Percentiles rank a stretch among this genome's conserved stretches.
Evolutionary conservation across 2,113 vertebrate genomes (phyloP).

Genomic region (cattle (Bos taurus)): DNA sequence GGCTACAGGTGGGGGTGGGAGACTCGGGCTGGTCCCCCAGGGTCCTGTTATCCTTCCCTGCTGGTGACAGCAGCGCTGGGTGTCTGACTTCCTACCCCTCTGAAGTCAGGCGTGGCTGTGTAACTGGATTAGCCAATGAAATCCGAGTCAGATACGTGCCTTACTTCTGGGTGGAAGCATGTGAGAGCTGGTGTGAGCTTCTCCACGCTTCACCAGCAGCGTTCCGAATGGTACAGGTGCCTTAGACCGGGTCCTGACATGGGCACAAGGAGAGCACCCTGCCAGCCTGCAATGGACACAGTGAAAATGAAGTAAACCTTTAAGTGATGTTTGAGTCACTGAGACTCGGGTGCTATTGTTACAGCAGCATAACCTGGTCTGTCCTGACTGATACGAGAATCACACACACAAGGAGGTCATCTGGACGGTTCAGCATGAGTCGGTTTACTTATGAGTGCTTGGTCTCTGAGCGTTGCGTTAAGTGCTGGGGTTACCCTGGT

Average conservation of each 20-base stretch:
- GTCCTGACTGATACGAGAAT: not conserved
- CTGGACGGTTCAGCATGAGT: not conserved
- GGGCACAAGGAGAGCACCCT: not conserved
- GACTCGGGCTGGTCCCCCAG: not conserved
- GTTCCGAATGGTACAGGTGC: not conserved
- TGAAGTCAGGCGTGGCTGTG: not conserved
- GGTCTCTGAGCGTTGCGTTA: not conserved
- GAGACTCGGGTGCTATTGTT: not conserved
- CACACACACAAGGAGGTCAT: not conserved
- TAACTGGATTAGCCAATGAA: not conserved
- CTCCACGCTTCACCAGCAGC: not conserved
- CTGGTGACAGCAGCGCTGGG: fast-evolving
- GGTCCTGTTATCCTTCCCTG: not conserved
- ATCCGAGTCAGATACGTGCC: not conserved
- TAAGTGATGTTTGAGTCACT: not conserved
- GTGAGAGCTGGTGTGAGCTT: not conserved
- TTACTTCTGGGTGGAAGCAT: not conserved
- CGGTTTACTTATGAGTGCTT: not conserved
- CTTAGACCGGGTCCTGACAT: not conserved
- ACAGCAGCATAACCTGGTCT: not conserved
- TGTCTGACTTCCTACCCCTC: too few relatives aligned
- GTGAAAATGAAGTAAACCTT: not conserved
- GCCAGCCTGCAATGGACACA: too few relatives aligned
- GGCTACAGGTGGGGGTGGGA: not conserved
- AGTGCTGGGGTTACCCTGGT: not conserved